These are phyloP conservation scores for Lepidochitona cinerea DNA, from an alignment of 2,888 invertebrate genomes.

Conservation along the genomic window DNA sequence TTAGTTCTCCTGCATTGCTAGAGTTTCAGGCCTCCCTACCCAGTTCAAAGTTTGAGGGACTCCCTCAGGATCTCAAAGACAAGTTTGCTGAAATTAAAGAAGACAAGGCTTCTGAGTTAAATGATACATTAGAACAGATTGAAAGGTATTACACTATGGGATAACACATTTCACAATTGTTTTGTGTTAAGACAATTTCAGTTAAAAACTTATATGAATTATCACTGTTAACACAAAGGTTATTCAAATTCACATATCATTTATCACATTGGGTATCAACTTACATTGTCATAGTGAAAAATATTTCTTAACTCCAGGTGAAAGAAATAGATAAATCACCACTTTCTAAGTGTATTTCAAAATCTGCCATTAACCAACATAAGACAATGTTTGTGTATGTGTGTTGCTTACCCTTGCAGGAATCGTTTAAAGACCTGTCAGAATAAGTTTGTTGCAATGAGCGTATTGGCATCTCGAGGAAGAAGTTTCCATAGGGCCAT, in stretches of 20 bases:
- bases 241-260: no score
- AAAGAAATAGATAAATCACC: not conserved
- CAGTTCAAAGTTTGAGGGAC: constrained; percentile 47
- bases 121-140: constrained; percentile 65
- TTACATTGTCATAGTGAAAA: no score
- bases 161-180: no score
- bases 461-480: constrained; percentile 35
- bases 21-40: constrained; percentile 56
- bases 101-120: constrained; percentile 63
- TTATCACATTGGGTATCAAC: no score
- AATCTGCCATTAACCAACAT: no score
- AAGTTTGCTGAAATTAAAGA: constrained; percentile 63
- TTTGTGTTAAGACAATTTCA: no score
- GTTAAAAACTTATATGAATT: no score
- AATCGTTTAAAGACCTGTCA: constrained; percentile 55
- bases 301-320: no score
- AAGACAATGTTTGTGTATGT: no score
- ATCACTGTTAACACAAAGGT: no score
- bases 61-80: constrained; percentile 53
- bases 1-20: constrained; percentile 58
- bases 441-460: constrained; percentile 61
- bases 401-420: no score
- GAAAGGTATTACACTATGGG: no score
- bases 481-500: constrained; percentile 62
- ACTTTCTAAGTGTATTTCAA: not conserved